Percentiles rank a stretch among this genome's conserved stretches.
Conservation (phyloP, 2,888 invertebrate genomes). For the Sericinus montela region DNA sequence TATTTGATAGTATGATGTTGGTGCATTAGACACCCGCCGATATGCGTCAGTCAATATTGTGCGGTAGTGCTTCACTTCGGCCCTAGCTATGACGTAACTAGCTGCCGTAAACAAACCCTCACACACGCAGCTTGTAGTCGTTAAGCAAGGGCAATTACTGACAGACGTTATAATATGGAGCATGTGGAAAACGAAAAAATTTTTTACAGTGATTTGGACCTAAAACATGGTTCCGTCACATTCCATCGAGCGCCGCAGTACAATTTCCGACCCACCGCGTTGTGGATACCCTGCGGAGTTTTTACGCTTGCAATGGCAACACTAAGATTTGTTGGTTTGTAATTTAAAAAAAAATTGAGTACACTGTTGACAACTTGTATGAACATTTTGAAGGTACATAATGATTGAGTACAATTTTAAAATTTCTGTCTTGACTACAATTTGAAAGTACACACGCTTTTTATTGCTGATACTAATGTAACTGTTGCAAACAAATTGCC, state of each 20-base stretch:
- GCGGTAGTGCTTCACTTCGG: constrained; percentile 24
- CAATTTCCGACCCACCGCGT: constrained; percentile 24
- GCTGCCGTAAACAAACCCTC: neutral
- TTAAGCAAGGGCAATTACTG: neutral
- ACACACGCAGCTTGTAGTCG: neutral
- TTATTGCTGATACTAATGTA: too few species aligned
- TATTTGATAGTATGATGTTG: constrained; percentile 20
- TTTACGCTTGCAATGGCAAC: constrained; percentile 4
- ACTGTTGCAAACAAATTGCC: neutral
- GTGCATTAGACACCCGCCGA: constrained; percentile 29
- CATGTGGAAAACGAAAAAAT: constrained; percentile 6
- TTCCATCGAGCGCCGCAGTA: constrained; percentile 33
- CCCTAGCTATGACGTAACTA: constrained; percentile 18
- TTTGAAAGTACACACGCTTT: too few species aligned
- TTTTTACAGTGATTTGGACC: constrained; percentile 17
- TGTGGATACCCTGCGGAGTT: neutral
- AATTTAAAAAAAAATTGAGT: constrained; percentile 10
- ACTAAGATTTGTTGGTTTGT: neutral
- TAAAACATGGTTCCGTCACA: constrained; percentile 22
- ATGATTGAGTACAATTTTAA: too few species aligned
- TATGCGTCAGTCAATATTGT: constrained; percentile 27
- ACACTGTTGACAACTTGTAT: constrained; percentile 4
- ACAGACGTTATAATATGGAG: constrained; percentile 1
- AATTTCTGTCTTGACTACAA: too few species aligned
- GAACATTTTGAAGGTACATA: neutral